Evolutionary conservation across 2,113 vertebrate species (phyloP), one percentile per base, ranked within the genome.

Genomic region (Gasterosteus nipponicus): DNA sequence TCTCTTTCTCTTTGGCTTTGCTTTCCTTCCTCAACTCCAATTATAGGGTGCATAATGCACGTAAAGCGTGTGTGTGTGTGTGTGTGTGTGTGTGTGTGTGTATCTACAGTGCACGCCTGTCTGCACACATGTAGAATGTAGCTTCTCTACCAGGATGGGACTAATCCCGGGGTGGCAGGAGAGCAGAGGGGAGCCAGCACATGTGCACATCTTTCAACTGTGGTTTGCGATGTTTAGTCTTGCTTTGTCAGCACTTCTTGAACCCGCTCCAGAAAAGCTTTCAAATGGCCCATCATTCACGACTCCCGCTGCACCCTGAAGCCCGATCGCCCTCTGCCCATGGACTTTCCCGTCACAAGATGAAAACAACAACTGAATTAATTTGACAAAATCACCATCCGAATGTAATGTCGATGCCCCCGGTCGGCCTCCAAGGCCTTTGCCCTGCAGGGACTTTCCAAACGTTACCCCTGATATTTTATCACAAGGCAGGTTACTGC

Each of bases 201-300:
- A 93, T 91, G 93, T 89, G 41, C 90, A 88, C 77, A 94, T 94
- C 92, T 94, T 89, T 91, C 92, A 84, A 92, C 90, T 88, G 88
- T 29, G 91, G 74, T 90, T 82, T 79, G 91, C 6, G 72, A 81
- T 92, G 94, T 94, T 95, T 95, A 90, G 95, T 95, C 94, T 95
- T 94, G 93, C 94, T 86, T 94, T 81, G 91, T 96, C 95, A 95
- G 94, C 94, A 94, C 77, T 89, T 95, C 92, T 96, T 96, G 95
- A 96, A 94, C 90, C 76, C 80, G 73, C 92, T 97, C 96, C 95
- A 96, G 95, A 95, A 96, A 96, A 96, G 95, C 96, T 96, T 96
- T 97, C 95, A 96, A 57, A 94, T 95, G 83, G 87, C 18, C 69
- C 86, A 93, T 94, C 94, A 95, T 94, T 92, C 93, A 54, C 70